phyloP scores from a whole-genome alignment of 2,888 invertebrate species.

The Drosophila dives region DNA sequence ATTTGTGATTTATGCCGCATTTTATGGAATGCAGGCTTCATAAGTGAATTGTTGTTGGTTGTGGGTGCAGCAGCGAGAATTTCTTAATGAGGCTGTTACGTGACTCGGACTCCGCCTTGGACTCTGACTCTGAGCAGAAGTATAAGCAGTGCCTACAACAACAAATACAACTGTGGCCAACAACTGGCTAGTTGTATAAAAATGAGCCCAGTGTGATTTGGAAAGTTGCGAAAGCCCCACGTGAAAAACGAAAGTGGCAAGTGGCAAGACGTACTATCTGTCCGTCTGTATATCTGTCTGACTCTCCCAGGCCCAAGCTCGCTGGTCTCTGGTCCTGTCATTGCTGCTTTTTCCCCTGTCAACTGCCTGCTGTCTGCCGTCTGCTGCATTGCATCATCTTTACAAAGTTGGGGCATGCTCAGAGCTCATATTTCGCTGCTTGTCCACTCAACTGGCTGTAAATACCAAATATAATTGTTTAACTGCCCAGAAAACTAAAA shows the following conservation, averaged over 20 bases:
- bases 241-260: slow-evolving; percentile 63
- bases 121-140: slow-evolving; percentile 16
- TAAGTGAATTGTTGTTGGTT: slow-evolving; percentile 27
- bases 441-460: slow-evolving; percentile 55
- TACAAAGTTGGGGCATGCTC: slow-evolving; percentile 18
- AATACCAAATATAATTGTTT: slow-evolving; percentile 77
- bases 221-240: slow-evolving; percentile 47
- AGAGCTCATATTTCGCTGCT: slow-evolving; percentile 66
- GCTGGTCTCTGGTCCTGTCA: slow-evolving; percentile 49
- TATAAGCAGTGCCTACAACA: slow-evolving; percentile 3
- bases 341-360: slow-evolving; percentile 28
- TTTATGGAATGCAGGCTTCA: slow-evolving; percentile 6
- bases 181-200: slow-evolving; percentile 2
- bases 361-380: neutral
- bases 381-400: slow-evolving; percentile 59
- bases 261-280: slow-evolving; percentile 2
- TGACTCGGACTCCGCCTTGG: slow-evolving; percentile 37
- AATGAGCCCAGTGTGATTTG: slow-evolving; percentile 21
- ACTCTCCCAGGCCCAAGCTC: slow-evolving; percentile 30
- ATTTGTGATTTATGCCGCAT: slow-evolving; percentile 69
- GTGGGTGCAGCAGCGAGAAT: slow-evolving; percentile 61
- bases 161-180: slow-evolving; percentile 1
- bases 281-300: slow-evolving; percentile 7
- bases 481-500: slow-evolving; percentile 73
- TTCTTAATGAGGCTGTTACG: slow-evolving; percentile 72